Percentiles rank a stretch among this genome's conserved stretches.
phyloP scores from a whole-genome alignment of 1,140 invertebrate genomes.

The Drosophila navojoa region DNA sequence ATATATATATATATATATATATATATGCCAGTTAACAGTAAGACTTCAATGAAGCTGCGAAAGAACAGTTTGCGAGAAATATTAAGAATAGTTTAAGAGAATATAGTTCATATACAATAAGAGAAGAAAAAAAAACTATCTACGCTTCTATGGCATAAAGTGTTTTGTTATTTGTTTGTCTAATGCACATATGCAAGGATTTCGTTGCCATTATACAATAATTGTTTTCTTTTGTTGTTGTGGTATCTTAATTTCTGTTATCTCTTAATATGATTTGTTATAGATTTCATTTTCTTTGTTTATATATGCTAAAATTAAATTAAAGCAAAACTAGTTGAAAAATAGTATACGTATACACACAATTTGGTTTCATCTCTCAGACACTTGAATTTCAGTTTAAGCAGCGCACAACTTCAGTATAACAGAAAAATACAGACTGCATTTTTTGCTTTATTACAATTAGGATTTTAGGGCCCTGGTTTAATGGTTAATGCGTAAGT shows the following conservation, averaged over 20 bases:
- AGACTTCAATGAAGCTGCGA: conserved; percentile 58
- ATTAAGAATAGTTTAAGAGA: conserved; percentile 51
- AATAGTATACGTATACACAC: conserved; percentile 81
- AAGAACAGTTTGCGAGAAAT: conserved; percentile 68
- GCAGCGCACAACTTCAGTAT: conserved; percentile 47
- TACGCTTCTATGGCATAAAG: conserved; percentile 61
- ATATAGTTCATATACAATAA: conserved; percentile 57
- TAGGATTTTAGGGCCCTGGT: conserved; percentile 41
- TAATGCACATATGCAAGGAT: conserved; percentile 62
- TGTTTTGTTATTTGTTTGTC: conserved; percentile 32
- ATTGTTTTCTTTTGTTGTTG: conserved; percentile 36
- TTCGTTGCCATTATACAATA: conserved; percentile 77
- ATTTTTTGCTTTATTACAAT: conserved; percentile 22
- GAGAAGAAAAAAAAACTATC: conserved; percentile 49
- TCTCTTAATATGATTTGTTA: conserved; percentile 32
- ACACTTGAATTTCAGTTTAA: conserved; percentile 68
- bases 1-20: conserved; percentile 40
- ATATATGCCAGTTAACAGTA: conserved; percentile 59
- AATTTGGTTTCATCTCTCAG: conserved; percentile 74
- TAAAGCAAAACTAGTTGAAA: conserved; percentile 80
- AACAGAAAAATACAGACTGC: conserved; percentile 32
- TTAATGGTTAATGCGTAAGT: conserved; percentile 20
- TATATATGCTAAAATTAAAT: conserved; percentile 56
- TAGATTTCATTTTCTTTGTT: conserved; percentile 37
- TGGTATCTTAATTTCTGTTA: conserved; percentile 27